A percentile compares a stretch with the other conserved stretches of the same genome.
Conservation (phyloP, 2,797 vertebrate genomes). For the Lacerta viridis region DNA sequence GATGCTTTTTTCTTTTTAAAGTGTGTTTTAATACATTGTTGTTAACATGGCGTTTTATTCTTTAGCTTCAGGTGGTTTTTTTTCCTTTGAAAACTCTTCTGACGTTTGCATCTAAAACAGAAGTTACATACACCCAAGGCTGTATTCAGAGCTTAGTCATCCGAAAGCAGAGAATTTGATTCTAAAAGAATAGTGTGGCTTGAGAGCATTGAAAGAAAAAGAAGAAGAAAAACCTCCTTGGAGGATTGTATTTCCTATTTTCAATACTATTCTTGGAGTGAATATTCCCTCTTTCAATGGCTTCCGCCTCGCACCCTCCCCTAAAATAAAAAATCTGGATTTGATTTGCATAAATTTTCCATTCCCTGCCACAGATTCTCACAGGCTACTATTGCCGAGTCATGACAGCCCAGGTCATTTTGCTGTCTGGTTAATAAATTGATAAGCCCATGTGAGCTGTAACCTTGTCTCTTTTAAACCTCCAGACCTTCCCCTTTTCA, state of each 20-base stretch:
- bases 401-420: background rate
- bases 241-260: background rate
- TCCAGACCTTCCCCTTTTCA: background rate
- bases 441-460: background rate
- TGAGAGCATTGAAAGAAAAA: background rate
- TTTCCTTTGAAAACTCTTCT: background rate
- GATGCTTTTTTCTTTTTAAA: background rate
- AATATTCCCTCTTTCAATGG: background rate
- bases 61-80: background rate
- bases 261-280: background rate
- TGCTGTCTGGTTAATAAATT: background rate
- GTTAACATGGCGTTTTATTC: background rate
- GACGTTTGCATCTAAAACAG: background rate
- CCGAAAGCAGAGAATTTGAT: background rate
- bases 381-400: background rate
- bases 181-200: background rate
- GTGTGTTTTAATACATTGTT: background rate
- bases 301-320: background rate
- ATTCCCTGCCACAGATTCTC: background rate
- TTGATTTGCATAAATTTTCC: background rate
- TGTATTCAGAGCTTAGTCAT: background rate
- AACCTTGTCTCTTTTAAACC: constrained; percentile 1
- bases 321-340: background rate
- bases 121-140: background rate
- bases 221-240: background rate